A percentile compares a stretch with the other conserved stretches of the same genome.
Conservation (phyloP, 2,797 vertebrate species). For the Myotis pilosus region DNA sequence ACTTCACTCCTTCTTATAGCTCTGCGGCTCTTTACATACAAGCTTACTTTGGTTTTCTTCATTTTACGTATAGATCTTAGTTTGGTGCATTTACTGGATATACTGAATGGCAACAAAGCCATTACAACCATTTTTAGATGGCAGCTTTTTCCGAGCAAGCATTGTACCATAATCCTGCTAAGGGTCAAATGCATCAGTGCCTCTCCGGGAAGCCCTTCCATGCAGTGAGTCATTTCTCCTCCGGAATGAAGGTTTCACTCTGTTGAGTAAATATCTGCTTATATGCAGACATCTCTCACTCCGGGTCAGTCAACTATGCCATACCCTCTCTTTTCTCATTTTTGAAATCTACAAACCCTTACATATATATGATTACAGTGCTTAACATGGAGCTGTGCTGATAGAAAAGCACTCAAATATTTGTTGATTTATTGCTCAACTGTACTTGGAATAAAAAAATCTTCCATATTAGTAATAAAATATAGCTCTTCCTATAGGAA, state of each 20-base stretch:
- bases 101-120: background rate
- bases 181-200: background rate
- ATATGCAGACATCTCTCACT: background rate
- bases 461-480: background rate
- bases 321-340: conserved; percentile 22
- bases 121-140: background rate
- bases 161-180: background rate
- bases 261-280: conserved; percentile 31
- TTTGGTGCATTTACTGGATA: conserved; percentile 16
- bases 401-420: conserved; percentile 9
- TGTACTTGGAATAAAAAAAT: background rate
- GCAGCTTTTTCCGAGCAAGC: background rate
- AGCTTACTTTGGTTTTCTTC: background rate
- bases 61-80: background rate
- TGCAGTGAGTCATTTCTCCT: conserved; percentile 8
- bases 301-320: background rate
- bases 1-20: background rate
- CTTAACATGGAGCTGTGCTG: background rate
- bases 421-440: conserved; percentile 5
- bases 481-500: background rate
- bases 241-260: conserved; percentile 28
- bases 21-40: background rate
- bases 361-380: background rate
- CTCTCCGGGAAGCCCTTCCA: background rate
- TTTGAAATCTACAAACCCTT: conserved; percentile 31